A percentile compares a stretch with the other conserved stretches of the same genome.
These are phyloP conservation scores for Murina feae DNA, from an alignment of 2,113 vertebrate species.

Conservation along the genomic window DNA sequence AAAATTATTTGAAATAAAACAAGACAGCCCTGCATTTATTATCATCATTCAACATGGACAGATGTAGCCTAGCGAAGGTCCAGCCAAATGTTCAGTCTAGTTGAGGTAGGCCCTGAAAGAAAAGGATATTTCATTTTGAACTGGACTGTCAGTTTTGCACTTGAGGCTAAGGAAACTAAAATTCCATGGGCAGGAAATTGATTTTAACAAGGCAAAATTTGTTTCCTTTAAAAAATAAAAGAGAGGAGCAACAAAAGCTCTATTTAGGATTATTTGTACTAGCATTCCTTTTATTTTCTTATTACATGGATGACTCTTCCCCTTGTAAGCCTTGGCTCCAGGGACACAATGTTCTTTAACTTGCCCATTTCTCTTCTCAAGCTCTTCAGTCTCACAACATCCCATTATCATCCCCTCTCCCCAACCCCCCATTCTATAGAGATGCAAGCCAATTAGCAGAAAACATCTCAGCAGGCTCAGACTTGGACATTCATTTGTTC, in stretches of 20 bases:
- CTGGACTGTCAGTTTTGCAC: conserved; percentile 1
- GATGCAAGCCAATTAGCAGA: background rate
- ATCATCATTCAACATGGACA: background rate
- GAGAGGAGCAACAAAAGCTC: background rate
- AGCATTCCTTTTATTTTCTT: background rate
- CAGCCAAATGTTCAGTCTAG: background rate
- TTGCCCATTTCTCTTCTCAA: background rate
- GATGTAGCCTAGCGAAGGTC: background rate
- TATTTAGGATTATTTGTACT: background rate
- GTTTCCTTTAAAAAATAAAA: background rate
- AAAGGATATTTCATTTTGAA: background rate
- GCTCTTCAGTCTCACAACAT: background rate
- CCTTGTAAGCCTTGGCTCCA: background rate
- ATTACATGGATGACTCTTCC: background rate
- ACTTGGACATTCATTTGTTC: background rate
- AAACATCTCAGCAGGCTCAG: background rate
- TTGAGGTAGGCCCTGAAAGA: background rate
- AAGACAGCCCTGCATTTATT: background rate
- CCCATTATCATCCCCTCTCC: background rate
- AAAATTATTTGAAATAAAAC: background rate
- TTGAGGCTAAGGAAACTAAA: conserved; percentile 30
- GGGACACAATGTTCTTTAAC: background rate
- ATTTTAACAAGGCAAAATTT: conserved; percentile 40
- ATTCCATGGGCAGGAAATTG: conserved; percentile 2
- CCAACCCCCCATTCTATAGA: background rate